These are phyloP conservation scores for Nycticorax nycticorax DNA, from an alignment of 2,113 vertebrate genomes.

Conservation along the genomic window DNA sequence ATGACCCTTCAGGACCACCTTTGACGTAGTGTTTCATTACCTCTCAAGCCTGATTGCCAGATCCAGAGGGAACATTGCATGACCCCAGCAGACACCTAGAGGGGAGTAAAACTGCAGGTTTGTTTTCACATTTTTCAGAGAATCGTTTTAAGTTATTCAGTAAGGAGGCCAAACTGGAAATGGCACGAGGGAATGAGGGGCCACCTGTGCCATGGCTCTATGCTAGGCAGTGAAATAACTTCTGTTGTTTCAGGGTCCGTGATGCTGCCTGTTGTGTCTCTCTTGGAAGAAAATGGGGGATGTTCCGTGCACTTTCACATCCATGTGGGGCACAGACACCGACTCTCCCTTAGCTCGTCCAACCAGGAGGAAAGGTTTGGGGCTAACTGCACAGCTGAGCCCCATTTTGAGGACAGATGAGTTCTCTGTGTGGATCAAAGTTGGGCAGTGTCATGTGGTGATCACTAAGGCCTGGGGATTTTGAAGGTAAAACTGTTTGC, in stretches of 20 bases:
- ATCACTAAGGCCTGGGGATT: neutral
- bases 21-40: neutral
- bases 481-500: neutral
- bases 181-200: accelerated
- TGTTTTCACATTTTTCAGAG: neutral
- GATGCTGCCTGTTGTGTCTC: neutral
- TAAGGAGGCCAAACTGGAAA: neutral
- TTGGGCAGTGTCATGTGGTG: neutral
- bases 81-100: neutral
- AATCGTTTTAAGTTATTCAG: neutral
- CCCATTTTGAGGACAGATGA: neutral
- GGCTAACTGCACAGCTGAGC: neutral
- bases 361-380: neutral
- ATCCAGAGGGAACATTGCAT: neutral
- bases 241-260: neutral
- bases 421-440: neutral
- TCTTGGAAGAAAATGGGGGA: neutral
- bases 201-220: accelerated
- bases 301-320: neutral
- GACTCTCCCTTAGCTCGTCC: neutral
- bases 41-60: neutral
- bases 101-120: neutral
- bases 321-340: neutral
- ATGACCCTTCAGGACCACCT: neutral
- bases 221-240: neutral